phyloP scores from a whole-genome alignment of 2,113 vertebrate species.

The Pristiophorus japonicus region DNA sequence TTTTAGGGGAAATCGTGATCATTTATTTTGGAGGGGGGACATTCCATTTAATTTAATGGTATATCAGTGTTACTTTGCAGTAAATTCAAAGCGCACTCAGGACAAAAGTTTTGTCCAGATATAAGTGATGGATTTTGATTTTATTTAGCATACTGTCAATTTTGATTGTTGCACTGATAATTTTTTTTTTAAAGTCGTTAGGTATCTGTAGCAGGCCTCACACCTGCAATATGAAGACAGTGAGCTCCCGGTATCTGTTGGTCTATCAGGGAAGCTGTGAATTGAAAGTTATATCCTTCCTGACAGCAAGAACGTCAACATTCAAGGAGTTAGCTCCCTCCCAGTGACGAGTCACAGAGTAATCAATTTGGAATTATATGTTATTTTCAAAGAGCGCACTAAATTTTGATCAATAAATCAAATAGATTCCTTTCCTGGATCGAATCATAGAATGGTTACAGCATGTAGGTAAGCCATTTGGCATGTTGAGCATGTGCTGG shows the following conservation, averaged over 20 bases:
- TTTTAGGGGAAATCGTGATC: constrained; percentile 19
- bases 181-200: neutral
- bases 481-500: too few species aligned
- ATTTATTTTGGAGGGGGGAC: constrained; percentile 17
- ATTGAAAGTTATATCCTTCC: neutral
- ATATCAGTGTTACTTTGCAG: constrained; percentile 9
- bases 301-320: neutral
- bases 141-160: neutral
- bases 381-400: neutral
- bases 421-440: neutral
- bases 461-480: too few species aligned
- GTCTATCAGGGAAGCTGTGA: neutral
- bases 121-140: neutral
- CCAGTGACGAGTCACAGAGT: neutral
- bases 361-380: neutral
- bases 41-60: constrained; percentile 4
- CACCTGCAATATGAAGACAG: neutral
- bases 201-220: neutral
- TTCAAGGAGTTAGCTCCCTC: neutral
- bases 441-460: too few species aligned
- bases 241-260: neutral
- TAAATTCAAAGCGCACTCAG: neutral
- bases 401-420: neutral
- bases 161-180: neutral
- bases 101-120: neutral